Evolutionary conservation across 1,140 invertebrate genomes (phyloP), one percentile per base, ranked within the genome.

Genomic region (Lineus longissimus): DNA sequence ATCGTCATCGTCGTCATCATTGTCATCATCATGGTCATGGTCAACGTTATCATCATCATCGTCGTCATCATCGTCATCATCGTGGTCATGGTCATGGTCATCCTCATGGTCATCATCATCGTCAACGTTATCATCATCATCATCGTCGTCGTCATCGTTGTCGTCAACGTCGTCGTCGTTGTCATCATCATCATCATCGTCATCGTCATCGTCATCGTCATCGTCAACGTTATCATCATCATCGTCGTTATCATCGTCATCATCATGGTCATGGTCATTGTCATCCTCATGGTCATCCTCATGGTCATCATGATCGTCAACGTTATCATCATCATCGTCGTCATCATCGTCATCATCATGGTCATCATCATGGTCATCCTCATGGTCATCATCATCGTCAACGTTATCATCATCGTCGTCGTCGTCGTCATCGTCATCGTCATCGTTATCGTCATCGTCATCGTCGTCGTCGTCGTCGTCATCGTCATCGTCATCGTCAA

Each of bases 181-280:
- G 54, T 55, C 59, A 54, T 54, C 59, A 61, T 1, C 59, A 54
- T 2, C 59, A 61, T 55, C 59, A 54, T 0, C 59, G 54, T 55
- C 59, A 1, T 0, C 59, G 54, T 55, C 59, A 54, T 51, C 41
- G 2, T 55, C 59, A 2, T 61, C 59, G 2, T 61, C 59, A 61
- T 61, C 59, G 54, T 61, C 59, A 61, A 1, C 59, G 54, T 61
- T 41, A 61, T 55, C 59, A 61, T 55, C 45, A 47, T 55, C 45
- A 47, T 0, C 60, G 23, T 55, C 47, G 23, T 2, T 45, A 47
- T 55, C 60, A 47, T n/a, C n/a, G n/a, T n/a, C n/a, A n/a, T n/a
- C n/a, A n/a, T n/a, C n/a, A n/a, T n/a, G n/a, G n/a, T n/a, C n/a
- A n/a, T n/a, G n/a, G n/a, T n/a, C n/a, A n/a, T n/a, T n/a, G n/a